Evolutionary conservation across 37 sponge, comb jelly and placozoan genomes (phyloP), one percentile per base, ranked within the genome.

Genomic region (Agelas oroides): DNA sequence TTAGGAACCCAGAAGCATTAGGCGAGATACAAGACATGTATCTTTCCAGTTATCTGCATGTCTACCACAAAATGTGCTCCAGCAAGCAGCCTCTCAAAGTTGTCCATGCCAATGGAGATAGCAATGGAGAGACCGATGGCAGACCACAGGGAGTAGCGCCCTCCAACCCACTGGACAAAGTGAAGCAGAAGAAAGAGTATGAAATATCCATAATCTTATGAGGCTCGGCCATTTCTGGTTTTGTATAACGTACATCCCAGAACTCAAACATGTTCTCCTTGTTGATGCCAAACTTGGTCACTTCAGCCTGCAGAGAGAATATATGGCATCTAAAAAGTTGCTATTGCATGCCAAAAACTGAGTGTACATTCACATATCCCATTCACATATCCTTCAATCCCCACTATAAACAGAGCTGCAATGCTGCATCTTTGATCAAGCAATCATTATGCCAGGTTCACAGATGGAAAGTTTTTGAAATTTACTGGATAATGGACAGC

Each of bases 91-190:
- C 72, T 70, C 77, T 92, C 92, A 87, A 99, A 99, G 81, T 99
- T 99, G 76, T 99, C 97, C 90, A 93, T 93, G 28, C 97, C 95
- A 54, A 79, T 69, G 46, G 59, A 61, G 58, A 93, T 46, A 55
- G 96, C 92, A 87, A 99, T 99, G 40, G 94, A 91, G 36, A 99
- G 90, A 39, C 99, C 99, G 86, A 99, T 99, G 68, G 97, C 88
- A 56, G 96, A 95, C 99, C 99, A 99, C 57, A 99, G 86, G 31
- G 97, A 97, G 72, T 99, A 99, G 56, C 99, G 93, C 34, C 99
- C 99, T 58, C 99, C 99, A 15, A 99, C 99, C 99, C 99, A 99
- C 93, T 96, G 65, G n/a, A 65, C 6, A 37, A 21, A 30, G 53
- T 0, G 18, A 34, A 2, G 5, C 3, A 62, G 5, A 62, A 34